A percentile compares a stretch with the other conserved stretches of the same genome.
phyloP scores from a whole-genome alignment of 1,140 invertebrate genomes.

The Formica selysi region DNA sequence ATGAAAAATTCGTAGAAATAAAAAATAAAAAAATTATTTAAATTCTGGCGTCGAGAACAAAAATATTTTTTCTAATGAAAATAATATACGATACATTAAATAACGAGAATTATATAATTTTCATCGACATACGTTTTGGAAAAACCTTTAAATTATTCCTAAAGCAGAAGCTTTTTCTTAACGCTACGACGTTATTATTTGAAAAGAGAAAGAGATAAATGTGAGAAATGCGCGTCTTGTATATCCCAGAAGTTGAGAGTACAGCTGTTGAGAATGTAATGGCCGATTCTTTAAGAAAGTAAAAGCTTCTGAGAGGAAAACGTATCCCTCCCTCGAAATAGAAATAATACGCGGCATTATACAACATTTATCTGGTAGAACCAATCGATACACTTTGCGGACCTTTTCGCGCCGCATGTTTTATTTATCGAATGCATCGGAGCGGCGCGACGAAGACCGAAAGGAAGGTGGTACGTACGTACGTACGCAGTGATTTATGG shows the following conservation, averaged over 20 bases:
- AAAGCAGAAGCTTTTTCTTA: neutral
- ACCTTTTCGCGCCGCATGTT: slow-evolving; percentile 64
- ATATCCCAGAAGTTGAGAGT: neutral
- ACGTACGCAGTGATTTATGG: slow-evolving; percentile 81
- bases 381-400: slow-evolving; percentile 58
- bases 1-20: neutral
- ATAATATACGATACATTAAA: neutral
- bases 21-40: neutral
- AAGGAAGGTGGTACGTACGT: slow-evolving; percentile 66
- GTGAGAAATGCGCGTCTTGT: neutral
- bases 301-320: neutral
- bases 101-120: neutral
- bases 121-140: neutral
- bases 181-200: neutral
- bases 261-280: neutral
- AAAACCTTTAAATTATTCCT: neutral
- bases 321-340: slow-evolving; percentile 6
- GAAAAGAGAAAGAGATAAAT: neutral
- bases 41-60: neutral
- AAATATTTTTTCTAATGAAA: neutral
- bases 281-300: neutral
- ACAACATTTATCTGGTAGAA: slow-evolving; percentile 57
- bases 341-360: slow-evolving; percentile 43
- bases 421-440: slow-evolving; percentile 75
- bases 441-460: slow-evolving; percentile 70